Percentiles rank a stretch among this genome's conserved stretches.
These are phyloP conservation scores for Myotis planiceps DNA, from an alignment of 2,797 vertebrate genomes.

Conservation along the genomic window DNA sequence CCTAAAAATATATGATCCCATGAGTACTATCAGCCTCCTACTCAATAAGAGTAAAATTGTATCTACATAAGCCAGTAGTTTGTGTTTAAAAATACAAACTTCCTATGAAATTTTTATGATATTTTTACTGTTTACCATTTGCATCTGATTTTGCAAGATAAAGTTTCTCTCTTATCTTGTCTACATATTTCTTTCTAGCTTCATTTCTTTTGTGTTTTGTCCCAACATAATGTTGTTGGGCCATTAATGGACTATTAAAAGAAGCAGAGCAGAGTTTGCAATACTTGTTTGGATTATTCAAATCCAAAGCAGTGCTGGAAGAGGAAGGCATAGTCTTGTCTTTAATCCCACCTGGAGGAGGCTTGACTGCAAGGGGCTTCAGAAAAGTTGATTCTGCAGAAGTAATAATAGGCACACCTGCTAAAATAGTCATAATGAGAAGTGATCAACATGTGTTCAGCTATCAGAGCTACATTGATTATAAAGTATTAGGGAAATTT, in stretches of 20 bases:
- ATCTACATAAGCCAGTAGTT: neutral
- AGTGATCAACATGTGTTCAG: constrained; percentile 36
- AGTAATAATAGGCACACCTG: constrained; percentile 56
- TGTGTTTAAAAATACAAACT: constrained; percentile 46
- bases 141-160: constrained; percentile 79
- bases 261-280: constrained; percentile 89
- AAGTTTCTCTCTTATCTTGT: constrained; percentile 83
- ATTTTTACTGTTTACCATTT: constrained; percentile 75
- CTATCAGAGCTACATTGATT: constrained; percentile 2
- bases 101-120: neutral
- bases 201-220: constrained; percentile 92
- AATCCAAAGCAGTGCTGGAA: constrained; percentile 74
- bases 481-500: constrained; percentile 22
- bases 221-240: constrained; percentile 91
- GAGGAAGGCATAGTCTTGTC: constrained; percentile 36
- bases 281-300: constrained; percentile 89
- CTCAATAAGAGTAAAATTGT: constrained; percentile 7
- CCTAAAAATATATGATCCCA: constrained; percentile 21
- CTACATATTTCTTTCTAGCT: constrained; percentile 86
- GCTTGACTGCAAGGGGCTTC: constrained; percentile 62
- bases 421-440: constrained; percentile 64
- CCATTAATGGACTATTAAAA: constrained; percentile 90
- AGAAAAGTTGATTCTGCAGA: constrained; percentile 51
- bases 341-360: constrained; percentile 57
- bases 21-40: constrained; percentile 22